Evolutionary conservation across 2,888 invertebrate species (phyloP), one percentile per base, ranked within the genome.

Genomic region (Chouioia cunea): DNA sequence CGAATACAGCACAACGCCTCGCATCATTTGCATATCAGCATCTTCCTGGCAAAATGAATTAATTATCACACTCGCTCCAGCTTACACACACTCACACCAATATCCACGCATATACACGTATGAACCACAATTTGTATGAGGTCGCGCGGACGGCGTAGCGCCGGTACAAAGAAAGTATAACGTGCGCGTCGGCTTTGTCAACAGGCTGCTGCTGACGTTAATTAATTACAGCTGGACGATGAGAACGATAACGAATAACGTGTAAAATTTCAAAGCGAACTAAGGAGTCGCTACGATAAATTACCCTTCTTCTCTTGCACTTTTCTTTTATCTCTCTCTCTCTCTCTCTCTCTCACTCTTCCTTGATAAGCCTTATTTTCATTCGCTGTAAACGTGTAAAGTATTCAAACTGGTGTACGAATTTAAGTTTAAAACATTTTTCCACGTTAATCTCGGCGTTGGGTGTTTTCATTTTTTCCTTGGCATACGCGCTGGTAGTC

Each of bases 191-290:
- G 23, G 43, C 50, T 27, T 52, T 27, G 57, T 44, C 69, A 48
- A 23, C 48, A 36, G 16, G 12, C 50, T 53, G 59, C 48, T 27
- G 12, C 44, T 54, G 71, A 67, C 67, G 36, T 71, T 66, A 71
- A 71, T 71, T 71, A 71, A 74, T 74, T 70, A 53, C n/a, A 12
- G 23, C 27, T 36, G 15, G 10, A 23, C 22, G 46, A 59, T 65
- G 57, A 67, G 50, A 50, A 56, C 52, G 44, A 71, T 64, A 58
- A 71, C 65, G 53, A 46, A 64, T 67, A 67, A 71, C 59, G 64
- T 59, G 59, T 64, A 59, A 64, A 59, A 71, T 64, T 67, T 64
- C 23, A 12, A 47, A n/a, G 23, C 15, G 54, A 62, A 15, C 36
- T 36, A 36, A 36, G 36, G 36, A 36, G 36, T 12, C 36, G 10